Base-by-base conservation (phyloP, 2,888 invertebrate genomes). In the Nycteola revayana region DNA sequence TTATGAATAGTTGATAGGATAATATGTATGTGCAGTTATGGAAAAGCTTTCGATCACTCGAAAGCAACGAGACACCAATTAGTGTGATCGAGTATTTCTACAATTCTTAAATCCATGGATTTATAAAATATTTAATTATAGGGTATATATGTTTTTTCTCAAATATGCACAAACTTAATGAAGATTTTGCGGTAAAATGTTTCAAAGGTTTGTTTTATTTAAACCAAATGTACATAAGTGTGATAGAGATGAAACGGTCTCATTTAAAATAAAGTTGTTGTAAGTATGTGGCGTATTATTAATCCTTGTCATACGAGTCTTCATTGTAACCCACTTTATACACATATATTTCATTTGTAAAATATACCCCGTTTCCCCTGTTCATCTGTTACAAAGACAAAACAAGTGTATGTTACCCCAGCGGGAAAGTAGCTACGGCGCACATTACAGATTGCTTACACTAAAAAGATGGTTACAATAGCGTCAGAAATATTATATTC, bases 191-290 rank as follows among this genome's bases (percentile, higher is more conserved):
- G 75, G 74, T 80, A 70, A 75, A 76, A 79, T 78, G 71, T 83
- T 79, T 81, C 72, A 75, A 57, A 74, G 80, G 84, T 86, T 86
- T 86, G 81, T 86, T 88, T 84, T 85, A 83, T 82, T 85, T 73
- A 83, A 86, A 86, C 87, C 85, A 86, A 86, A 83, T 87, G 87
- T 88, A 87, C 85, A 88, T 87, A 86, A 80, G 87, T 88, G 87
- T 88, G 87, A 88, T 88, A 88, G 87, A 87, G 87, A 88, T 84
- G 85, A 77, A 84, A 85, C 75, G 76, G 87, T 88, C 87, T 88
- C 87, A 85, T 84, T 84, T 81, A 82, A 87, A 87, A 86, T 85
- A 85, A 87, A 87, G 68, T 85, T 84, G 84, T 84, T 84, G 84
- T 86, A 87, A 86, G 86, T 78, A 84, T 42, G 50, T 25, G 20